These are phyloP conservation scores for Acronicta psi DNA, from an alignment of 2,888 invertebrate species.

Conservation along the genomic window DNA sequence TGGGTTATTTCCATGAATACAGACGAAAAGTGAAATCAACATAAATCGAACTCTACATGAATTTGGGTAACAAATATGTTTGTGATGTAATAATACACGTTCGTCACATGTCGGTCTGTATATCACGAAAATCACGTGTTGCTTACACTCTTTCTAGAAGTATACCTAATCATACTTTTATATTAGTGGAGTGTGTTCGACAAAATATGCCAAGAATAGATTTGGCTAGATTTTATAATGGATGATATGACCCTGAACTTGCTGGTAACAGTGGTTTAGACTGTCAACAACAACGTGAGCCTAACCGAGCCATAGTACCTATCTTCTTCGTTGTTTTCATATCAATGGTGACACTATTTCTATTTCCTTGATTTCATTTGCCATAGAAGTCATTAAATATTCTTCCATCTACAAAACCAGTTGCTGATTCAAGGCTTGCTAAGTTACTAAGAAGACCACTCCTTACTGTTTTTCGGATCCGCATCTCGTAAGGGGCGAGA, in stretches of 20 bases:
- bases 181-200: neutral
- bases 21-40: constrained; percentile 59
- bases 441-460: too few species aligned
- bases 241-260: neutral
- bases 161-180: constrained; percentile 1
- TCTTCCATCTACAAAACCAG: too few species aligned
- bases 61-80: constrained; percentile 60
- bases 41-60: constrained; percentile 45
- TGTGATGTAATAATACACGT: constrained; percentile 53
- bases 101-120: constrained; percentile 56
- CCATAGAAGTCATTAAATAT: too few species aligned
- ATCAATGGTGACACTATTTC: too few species aligned
- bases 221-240: neutral
- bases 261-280: neutral
- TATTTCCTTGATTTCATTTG: too few species aligned
- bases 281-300: too few species aligned
- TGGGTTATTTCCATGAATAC: constrained; percentile 28
- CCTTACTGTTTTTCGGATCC: too few species aligned
- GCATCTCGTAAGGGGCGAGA: too few species aligned
- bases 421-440: too few species aligned
- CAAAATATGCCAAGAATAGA: neutral
- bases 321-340: too few species aligned
- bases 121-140: constrained; percentile 61
- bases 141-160: constrained; percentile 19
- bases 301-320: too few species aligned